Percentiles rank a stretch among this genome's conserved stretches.
Conservation (phyloP, 2,888 invertebrate genomes). For the Agriopis aurantiaria region DNA sequence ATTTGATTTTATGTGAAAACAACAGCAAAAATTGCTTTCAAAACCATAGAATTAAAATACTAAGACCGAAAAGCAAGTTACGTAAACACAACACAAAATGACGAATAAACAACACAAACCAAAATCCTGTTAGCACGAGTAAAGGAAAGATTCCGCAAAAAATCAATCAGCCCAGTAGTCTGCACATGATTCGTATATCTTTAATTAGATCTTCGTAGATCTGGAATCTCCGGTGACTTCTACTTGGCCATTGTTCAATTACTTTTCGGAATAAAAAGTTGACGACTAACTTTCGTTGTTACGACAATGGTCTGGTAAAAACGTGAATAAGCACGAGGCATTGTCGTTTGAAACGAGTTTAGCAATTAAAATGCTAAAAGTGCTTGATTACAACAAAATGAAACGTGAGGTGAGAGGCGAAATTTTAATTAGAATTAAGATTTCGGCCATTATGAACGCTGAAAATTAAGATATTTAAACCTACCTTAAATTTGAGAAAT, state of each 20-base stretch:
- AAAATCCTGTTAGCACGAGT: not conserved
- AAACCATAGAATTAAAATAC: too few species aligned
- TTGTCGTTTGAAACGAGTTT: constrained; percentile 22
- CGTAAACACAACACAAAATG: not conserved
- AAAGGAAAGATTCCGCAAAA: constrained; percentile 13
- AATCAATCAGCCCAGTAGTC: constrained; percentile 34
- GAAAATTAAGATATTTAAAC: constrained; percentile 7
- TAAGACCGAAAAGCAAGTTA: too few species aligned
- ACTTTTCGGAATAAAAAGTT: constrained; percentile 38
- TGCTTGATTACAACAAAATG: constrained; percentile 25
- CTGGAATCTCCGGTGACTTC: constrained; percentile 39
- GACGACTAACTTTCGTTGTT: constrained; percentile 43
- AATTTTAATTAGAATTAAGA: constrained; percentile 37
- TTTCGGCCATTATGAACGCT: constrained; percentile 15
- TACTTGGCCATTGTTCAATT: constrained; percentile 43
- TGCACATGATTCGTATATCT: constrained; percentile 46
- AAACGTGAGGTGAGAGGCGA: constrained; percentile 20
- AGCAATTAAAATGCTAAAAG: constrained; percentile 30
- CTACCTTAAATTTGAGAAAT: constrained; percentile 4
- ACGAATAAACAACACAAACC: not conserved
- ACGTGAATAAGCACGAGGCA: constrained; percentile 31
- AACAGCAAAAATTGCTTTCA: too few species aligned
- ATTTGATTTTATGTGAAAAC: too few species aligned
- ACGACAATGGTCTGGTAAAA: constrained; percentile 45
- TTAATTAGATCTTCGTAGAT: constrained; percentile 44